Conservation (phyloP, 2,888 invertebrate genomes). For the Himalopsyche kuldschensis region DNA sequence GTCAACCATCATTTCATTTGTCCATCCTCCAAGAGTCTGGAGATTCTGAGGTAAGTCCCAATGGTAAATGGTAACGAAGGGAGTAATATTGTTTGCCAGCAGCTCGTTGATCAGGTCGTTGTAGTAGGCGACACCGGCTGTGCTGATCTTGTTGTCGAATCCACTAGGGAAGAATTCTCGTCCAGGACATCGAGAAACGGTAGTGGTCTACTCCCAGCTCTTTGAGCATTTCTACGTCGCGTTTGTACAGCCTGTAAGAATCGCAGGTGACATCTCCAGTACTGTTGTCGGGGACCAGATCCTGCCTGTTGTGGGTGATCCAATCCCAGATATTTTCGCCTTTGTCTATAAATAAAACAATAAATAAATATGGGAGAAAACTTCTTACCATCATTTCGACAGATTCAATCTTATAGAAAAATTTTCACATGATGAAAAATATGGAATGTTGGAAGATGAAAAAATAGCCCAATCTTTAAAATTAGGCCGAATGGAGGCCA, state of each 20-base stretch:
- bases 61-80: constrained; percentile 60
- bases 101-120: constrained; percentile 66
- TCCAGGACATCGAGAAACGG: constrained; percentile 66
- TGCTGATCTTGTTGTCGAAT: constrained; percentile 57
- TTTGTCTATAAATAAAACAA: constrained; percentile 43
- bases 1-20: constrained; percentile 56
- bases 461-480: background rate
- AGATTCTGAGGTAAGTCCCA: constrained; percentile 61
- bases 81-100: constrained; percentile 50
- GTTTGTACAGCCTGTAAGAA: constrained; percentile 45
- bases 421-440: too few species aligned
- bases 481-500: too few species aligned
- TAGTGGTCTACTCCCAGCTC: constrained; percentile 57
- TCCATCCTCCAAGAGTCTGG: constrained; percentile 60
- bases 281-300: constrained; percentile 7
- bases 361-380: background rate
- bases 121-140: constrained; percentile 68
- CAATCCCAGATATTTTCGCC: constrained; percentile 33
- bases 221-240: constrained; percentile 53
- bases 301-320: constrained; percentile 16
- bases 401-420: too few species aligned
- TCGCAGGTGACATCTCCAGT: constrained; percentile 24
- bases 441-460: too few species aligned
- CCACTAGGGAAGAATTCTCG: constrained; percentile 66
- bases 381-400: too few species aligned